A percentile compares a stretch with the other conserved stretches of the same genome.
Conservation (phyloP, 2,113 vertebrate genomes). For the Planiliza haematocheilus region DNA sequence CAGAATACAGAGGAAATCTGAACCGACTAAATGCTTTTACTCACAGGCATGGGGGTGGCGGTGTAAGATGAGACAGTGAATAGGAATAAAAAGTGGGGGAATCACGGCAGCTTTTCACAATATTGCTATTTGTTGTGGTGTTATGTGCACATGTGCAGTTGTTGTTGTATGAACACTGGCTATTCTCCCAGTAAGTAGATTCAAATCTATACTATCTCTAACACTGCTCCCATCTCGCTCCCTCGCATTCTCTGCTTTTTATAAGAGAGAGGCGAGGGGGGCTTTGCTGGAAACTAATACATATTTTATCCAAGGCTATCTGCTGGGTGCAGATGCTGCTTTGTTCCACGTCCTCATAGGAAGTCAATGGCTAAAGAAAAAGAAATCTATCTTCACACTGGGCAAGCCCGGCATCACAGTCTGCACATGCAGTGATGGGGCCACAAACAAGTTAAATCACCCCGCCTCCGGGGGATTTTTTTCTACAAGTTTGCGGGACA, state of each 20-base stretch:
- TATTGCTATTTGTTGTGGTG: constrained; percentile 80
- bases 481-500: too few relatives aligned
- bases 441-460: constrained; percentile 73
- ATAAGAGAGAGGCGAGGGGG: constrained; percentile 65
- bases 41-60: constrained; percentile 51
- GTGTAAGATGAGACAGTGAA: constrained; percentile 55
- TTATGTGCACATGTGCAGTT: constrained; percentile 40
- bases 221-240: constrained; percentile 59
- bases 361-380: constrained; percentile 54
- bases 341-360: constrained; percentile 61
- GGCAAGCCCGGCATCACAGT: constrained; percentile 47
- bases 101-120: constrained; percentile 80
- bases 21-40: constrained; percentile 84
- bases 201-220: constrained; percentile 75
- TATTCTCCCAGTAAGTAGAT: constrained; percentile 68
- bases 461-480: neutral
- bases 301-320: constrained; percentile 84
- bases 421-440: constrained; percentile 61
- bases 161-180: constrained; percentile 35
- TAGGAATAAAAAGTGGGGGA: constrained; percentile 68
- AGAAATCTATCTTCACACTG: constrained; percentile 68
- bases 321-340: constrained; percentile 67
- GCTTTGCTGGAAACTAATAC: constrained; percentile 78
- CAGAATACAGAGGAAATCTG: constrained; percentile 68
- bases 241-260: constrained; percentile 70